A percentile compares a stretch with the other conserved stretches of the same genome.
phyloP scores from a whole-genome alignment of 2,113 vertebrate species.

The Rynchops niger region DNA sequence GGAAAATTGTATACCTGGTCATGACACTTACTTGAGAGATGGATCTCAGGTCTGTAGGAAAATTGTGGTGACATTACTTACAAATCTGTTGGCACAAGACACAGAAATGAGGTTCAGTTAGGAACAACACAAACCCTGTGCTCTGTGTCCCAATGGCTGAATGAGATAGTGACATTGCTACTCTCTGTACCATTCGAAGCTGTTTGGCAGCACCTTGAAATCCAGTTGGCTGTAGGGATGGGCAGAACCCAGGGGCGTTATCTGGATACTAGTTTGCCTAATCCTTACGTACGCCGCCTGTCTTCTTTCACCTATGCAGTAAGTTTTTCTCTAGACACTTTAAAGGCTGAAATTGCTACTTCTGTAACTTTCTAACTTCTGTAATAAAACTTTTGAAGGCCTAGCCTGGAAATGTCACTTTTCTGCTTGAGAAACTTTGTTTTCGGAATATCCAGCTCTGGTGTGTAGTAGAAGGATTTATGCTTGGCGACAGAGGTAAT shows the following conservation, averaged over 20 bases:
- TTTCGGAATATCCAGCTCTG: not conserved
- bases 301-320: not conserved
- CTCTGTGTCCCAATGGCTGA: not conserved
- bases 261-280: not conserved
- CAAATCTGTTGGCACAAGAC: not conserved
- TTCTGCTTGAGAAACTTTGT: constrained; percentile 41
- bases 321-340: not conserved
- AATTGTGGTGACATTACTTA: not conserved
- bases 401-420: constrained; percentile 50
- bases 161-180: not conserved
- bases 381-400: not conserved
- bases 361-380: not conserved
- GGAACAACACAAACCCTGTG: fast-evolving
- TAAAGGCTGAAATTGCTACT: not conserved
- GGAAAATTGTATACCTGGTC: not conserved
- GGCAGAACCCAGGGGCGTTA: not conserved
- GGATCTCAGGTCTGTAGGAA: not conserved
- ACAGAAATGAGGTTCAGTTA: not conserved
- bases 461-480: constrained; percentile 40
- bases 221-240: not conserved
- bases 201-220: not conserved
- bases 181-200: fast-evolving
- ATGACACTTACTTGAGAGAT: not conserved
- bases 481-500: constrained; percentile 34
- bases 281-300: not conserved